Evolutionary conservation across 2,113 vertebrate genomes (phyloP).

Genomic region (Eublepharis macularius): DNA sequence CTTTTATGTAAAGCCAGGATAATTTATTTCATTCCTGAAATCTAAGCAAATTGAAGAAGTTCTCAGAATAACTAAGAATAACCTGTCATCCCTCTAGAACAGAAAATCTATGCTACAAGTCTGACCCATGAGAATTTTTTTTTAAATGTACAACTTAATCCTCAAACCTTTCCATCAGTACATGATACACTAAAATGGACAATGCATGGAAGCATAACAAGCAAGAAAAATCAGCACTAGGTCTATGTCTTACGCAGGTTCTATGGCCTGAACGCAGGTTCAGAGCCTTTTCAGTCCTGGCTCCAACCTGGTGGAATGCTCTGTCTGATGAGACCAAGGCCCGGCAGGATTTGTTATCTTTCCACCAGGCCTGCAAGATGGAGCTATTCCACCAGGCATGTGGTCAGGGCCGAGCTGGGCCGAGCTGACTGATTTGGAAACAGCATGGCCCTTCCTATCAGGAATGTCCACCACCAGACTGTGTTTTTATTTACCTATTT

Average conservation of each 20-base stretch:
- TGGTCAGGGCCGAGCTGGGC: no score
- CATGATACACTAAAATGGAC: neutral
- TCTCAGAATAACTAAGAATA: neutral
- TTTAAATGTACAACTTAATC: neutral
- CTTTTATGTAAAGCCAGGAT: constrained; percentile 1
- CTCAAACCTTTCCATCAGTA: neutral
- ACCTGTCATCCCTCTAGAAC: neutral
- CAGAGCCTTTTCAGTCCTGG: no score
- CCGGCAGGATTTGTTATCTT: no score
- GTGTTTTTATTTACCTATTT: no score
- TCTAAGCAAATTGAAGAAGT: neutral
- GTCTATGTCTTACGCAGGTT: neutral
- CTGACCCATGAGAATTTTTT: neutral
- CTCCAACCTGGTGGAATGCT: no score
- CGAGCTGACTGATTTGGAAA: no score
- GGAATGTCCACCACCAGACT: no score
- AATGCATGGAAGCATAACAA: constrained; percentile 55
- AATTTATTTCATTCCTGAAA: neutral
- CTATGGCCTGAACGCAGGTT: no score
- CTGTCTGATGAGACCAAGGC: no score
- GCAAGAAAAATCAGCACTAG: constrained; percentile 62
- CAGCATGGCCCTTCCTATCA: no score
- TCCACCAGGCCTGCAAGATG: no score
- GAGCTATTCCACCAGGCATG: no score
- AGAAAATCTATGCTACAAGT: neutral